Evolutionary conservation across 2,113 vertebrate genomes (phyloP).

Genomic region (Pelvicachromis taeniatus): DNA sequence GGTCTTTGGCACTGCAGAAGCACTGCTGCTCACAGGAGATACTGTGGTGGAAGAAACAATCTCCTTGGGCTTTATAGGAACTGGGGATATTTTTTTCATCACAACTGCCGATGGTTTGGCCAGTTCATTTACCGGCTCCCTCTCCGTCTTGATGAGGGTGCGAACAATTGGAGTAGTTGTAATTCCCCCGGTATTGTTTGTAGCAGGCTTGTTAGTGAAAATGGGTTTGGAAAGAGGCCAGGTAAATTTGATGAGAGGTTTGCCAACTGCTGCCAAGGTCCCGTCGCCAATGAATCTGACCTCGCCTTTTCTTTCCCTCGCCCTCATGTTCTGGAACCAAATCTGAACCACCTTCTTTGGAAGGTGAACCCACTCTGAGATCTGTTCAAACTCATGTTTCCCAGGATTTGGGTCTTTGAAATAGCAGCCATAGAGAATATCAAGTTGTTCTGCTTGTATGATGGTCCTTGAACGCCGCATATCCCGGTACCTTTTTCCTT

Average conservation of each 20-base stretch:
- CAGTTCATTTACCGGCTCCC: slow-evolving; percentile 57
- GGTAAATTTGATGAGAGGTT: slow-evolving; percentile 79
- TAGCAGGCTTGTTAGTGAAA: slow-evolving; percentile 60
- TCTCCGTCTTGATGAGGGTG: slow-evolving; percentile 59
- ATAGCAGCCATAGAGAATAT: slow-evolving; percentile 88
- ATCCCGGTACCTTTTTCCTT: slow-evolving; percentile 70
- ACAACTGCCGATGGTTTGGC: slow-evolving; percentile 33
- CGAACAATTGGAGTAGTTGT: slow-evolving; percentile 59
- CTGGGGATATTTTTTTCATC: slow-evolving; percentile 52
- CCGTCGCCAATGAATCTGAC: slow-evolving; percentile 81
- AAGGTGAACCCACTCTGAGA: slow-evolving; percentile 87
- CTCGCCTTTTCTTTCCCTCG: slow-evolving; percentile 87
- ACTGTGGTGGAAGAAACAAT: slow-evolving; percentile 24
- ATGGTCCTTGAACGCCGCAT: slow-evolving; percentile 85
- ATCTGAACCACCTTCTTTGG: slow-evolving; percentile 92
- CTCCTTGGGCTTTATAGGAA: slow-evolving; percentile 71
- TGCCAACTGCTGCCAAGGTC: slow-evolving; percentile 75
- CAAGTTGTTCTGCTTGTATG: slow-evolving; percentile 88
- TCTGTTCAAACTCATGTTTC: slow-evolving; percentile 88
- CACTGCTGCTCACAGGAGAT: slow-evolving; percentile 43
- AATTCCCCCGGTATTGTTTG: slow-evolving; percentile 62
- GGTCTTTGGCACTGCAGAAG: slow-evolving; percentile 67
- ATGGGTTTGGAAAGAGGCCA: slow-evolving; percentile 72
- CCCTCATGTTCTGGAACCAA: slow-evolving; percentile 94
- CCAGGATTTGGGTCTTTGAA: slow-evolving; percentile 90